Percentiles rank a stretch among this genome's conserved stretches.
phyloP scores from a whole-genome alignment of 92 coral and sea anemone genomes.

The Meandrina meandrites region DNA sequence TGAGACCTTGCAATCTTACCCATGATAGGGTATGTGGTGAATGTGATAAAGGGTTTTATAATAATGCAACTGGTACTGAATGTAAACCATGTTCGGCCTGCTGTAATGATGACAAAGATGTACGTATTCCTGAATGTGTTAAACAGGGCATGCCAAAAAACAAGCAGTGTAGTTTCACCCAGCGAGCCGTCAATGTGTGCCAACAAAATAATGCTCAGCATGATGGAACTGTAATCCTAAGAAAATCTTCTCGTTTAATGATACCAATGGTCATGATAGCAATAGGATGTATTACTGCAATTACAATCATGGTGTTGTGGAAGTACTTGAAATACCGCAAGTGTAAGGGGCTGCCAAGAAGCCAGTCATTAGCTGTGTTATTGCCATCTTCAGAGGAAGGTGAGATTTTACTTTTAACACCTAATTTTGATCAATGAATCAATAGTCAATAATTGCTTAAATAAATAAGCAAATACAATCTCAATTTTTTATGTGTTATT shows the following conservation, averaged over 20 bases:
- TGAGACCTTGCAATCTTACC: conserved; percentile 52
- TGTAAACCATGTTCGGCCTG: conserved; percentile 77
- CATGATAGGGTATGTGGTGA: conserved; percentile 68
- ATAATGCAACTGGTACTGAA: not conserved
- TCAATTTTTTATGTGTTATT: no score
- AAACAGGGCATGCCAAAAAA: conserved; percentile 64
- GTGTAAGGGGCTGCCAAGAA: not conserved
- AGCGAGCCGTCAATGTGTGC: conserved; percentile 46
- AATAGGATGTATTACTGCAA: not conserved
- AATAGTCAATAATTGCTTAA: no score
- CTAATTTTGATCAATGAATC: not conserved
- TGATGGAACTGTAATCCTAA: not conserved
- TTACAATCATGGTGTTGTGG: not conserved
- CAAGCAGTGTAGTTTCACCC: conserved; percentile 63
- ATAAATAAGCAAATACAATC: no score
- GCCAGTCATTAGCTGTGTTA: not conserved
- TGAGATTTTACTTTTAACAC: not conserved
- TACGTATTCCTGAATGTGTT: conserved; percentile 49
- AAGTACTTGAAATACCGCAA: not conserved
- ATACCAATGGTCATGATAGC: not conserved
- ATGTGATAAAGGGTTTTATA: conserved; percentile 60
- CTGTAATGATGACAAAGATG: conserved; percentile 66
- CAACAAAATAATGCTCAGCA: not conserved
- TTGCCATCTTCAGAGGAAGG: conserved; percentile 5
- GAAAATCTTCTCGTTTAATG: not conserved